Percentiles rank a stretch among this genome's conserved stretches.
phyloP scores from a whole-genome alignment of 2,797 vertebrate species.

The Pteronotus mesoamericanus region DNA sequence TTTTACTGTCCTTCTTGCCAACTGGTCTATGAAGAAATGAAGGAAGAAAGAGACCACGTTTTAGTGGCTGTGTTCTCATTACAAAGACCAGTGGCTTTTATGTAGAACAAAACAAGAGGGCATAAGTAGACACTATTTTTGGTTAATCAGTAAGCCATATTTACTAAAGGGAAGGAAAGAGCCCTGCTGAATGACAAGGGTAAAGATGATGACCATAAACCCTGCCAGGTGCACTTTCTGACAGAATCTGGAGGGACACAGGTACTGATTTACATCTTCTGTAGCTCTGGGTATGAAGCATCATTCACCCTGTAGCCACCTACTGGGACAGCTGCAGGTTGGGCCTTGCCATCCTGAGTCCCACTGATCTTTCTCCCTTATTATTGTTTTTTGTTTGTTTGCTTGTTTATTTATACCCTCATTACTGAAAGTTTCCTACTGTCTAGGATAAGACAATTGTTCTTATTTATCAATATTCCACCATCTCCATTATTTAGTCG shows the following conservation, averaged over 20 bases:
- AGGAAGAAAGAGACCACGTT: not conserved
- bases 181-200: not conserved
- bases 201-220: not conserved
- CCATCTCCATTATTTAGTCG: too few relatives aligned
- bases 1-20: not conserved
- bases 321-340: not conserved
- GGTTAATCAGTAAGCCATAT: not conserved
- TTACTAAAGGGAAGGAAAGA: not conserved
- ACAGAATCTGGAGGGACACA: not conserved
- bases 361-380: not conserved
- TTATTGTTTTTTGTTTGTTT: not conserved
- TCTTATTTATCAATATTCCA: not conserved
- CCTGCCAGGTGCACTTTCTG: not conserved
- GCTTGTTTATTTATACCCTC: not conserved
- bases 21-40: not conserved
- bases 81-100: not conserved
- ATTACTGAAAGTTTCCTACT: not conserved
- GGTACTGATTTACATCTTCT: not conserved
- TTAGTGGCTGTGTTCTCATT: not conserved
- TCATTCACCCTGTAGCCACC: too few relatives aligned
- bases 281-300: accelerated
- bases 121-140: not conserved
- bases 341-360: not conserved
- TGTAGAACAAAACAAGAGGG: not conserved
- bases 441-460: not conserved